Base-by-base conservation (phyloP, 2,888 invertebrate genomes). In the Rhopalosiphum nymphaeae region DNA sequence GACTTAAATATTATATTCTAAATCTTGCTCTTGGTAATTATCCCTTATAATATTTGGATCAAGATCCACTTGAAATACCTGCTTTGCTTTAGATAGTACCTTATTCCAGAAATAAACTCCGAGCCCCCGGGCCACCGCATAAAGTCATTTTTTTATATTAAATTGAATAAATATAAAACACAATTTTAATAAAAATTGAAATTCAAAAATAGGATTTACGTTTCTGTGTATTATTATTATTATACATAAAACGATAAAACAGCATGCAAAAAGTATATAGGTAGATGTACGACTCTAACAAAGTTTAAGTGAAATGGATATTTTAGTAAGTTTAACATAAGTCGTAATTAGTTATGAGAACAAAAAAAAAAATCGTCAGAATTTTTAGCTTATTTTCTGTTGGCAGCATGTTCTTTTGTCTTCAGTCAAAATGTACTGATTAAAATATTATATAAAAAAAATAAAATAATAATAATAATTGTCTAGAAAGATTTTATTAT, bases 401-500 rank as follows among this genome's bases (percentile, higher is more conserved):
- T 36, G 36, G 36, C 29, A 13, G 0, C 10, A 26, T 21, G 85
- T 85, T 26, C 13, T 87, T 87, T 86, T 86, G 29, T 46, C 16
- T 87, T 44, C 26, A 49, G 85, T 36, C 1, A 85, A 85, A 85
- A 87, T 87, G 16, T 87, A 46, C 46, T 2, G 86, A 49, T 87
- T 42, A 44, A 89, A 56, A 53, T 56, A 36, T 36, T 36, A 88
- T n/a, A 67, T 36, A 78, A 78, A 78, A 78, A 36, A 78, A 78
- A 29, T 42, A 61, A 21, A 44, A 53, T 57, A 67, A 57, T 61
- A 90, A 90, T 89, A 44, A 89, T 89, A 61, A 89, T 78, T 90
- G 49, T 49, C 78, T 13, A 49, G 3, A 89, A 29, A 61, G 21
- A 91, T 42, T 91, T 91, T 36, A 21, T 53, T 78, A 87, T 87